Evolutionary conservation across 2,113 vertebrate genomes (phyloP).

Genomic region (Vicugna pacos): DNA sequence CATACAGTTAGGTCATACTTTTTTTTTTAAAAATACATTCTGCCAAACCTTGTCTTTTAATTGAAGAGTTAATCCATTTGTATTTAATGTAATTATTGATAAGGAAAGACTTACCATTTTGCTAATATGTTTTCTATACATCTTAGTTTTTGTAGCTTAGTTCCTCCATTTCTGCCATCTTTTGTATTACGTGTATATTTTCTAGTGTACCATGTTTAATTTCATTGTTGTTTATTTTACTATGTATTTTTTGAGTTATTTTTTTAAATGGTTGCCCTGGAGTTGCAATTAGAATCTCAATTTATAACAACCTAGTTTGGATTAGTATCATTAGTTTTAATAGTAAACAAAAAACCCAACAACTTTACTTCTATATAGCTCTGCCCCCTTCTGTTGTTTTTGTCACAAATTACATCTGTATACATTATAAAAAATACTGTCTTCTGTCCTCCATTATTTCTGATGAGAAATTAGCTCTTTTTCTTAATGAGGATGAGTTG

Average conservation of each 20-base stretch:
- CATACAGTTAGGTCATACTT: not conserved
- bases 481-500: not conserved
- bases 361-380: not conserved
- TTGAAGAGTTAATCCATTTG: not conserved
- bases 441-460: not conserved
- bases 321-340: not conserved
- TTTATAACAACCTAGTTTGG: not conserved
- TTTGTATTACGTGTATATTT: constrained; percentile 3
- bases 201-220: not conserved
- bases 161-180: not conserved
- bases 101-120: constrained; percentile 27
- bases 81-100: not conserved
- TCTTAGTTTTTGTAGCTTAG: not conserved
- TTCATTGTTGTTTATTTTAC: not conserved
- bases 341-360: not conserved
- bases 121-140: not conserved
- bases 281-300: not conserved
- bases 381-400: not conserved
- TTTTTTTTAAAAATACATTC: not conserved
- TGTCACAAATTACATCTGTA: not conserved
- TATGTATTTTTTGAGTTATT: not conserved
- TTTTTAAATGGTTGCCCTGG: not conserved
- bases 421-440: not conserved
- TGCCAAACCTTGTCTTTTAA: not conserved
- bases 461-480: not conserved